Percentiles rank a stretch among this genome's conserved stretches.
phyloP scores from a whole-genome alignment of 2,888 invertebrate genomes.

The Ceriagrion tenellum region DNA sequence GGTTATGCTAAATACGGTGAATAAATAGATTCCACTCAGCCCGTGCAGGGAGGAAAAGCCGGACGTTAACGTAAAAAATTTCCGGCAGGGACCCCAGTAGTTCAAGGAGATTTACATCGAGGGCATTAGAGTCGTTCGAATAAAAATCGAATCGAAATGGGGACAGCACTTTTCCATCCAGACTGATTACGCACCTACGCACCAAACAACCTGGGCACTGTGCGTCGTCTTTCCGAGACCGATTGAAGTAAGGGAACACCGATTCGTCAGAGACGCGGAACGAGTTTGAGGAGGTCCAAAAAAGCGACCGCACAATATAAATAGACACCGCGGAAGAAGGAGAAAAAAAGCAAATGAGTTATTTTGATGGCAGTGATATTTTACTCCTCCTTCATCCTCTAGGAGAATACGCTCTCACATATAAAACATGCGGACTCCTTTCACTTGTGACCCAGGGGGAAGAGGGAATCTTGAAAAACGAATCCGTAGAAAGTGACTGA shows the following conservation, averaged over 20 bases:
- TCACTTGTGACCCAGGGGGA: not conserved
- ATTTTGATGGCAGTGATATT: not conserved
- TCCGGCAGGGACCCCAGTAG: too few species aligned
- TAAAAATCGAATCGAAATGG: too few species aligned
- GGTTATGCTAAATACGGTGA: too few species aligned
- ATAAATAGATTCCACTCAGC: too few species aligned
- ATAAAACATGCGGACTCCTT: not conserved
- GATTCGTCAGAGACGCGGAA: not conserved
- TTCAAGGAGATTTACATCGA: too few species aligned
- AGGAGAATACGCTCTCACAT: not conserved
- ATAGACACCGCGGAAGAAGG: not conserved
- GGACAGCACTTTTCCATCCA: too few species aligned
- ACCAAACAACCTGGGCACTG: not conserved
- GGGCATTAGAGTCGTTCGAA: too few species aligned
- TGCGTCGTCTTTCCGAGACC: not conserved
- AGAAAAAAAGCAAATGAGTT: not conserved
- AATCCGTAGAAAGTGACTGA: not conserved
- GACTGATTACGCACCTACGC: too few species aligned
- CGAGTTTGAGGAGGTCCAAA: not conserved
- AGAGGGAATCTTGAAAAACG: not conserved
- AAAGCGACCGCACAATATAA: not conserved
- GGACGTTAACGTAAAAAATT: too few species aligned
- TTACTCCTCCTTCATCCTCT: not conserved
- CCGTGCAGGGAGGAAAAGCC: too few species aligned
- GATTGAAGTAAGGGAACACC: not conserved